Base-by-base conservation (phyloP, 2,888 invertebrate species). In the Bursaphelenchus okinawaensis region DNA sequence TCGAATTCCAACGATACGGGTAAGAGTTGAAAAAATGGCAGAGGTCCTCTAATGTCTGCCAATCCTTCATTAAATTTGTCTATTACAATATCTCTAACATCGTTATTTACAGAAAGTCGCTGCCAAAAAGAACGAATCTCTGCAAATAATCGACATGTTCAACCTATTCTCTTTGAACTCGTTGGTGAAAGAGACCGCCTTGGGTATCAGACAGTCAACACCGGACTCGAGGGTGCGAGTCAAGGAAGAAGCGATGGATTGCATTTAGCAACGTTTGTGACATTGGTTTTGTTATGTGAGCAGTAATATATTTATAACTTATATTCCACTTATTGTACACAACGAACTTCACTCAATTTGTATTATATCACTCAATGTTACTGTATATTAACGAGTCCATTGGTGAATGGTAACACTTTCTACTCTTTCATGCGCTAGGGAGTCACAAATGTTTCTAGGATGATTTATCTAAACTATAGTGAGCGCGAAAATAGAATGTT, bases 141-240 rank as follows among this genome's bases (percentile, higher is more conserved):
- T 80, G 7, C 79, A 81, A 68, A 78, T 81, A 29, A 71, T 81
- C n/a, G 80, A 81, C 62, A 79, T 81, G 76, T 75, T 81, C 57
- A 76, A 79, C 67, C 67, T 80, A 55, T 78, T 78, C 62, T 71
- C 71, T 55, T 66, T 80, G 50, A 78, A 79, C 58, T 68, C 75
- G 6, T 64, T 80, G 24, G 80, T 80, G 19, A 74, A 74, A 60
- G 80, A 81, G 59, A 81, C 80, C 4, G 75, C 78, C 0, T 70
- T 80, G 9, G 80, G 80, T 7, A 69, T 72, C 8, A 68, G 76
- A 23, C 40, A 40, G 6, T 40, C 40, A 12, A 40, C 40, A 4
- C 40, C 40, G n/a, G 40, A 40, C 12, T 12, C 16, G n/a, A 12
- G 40, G n/a, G 12, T 40, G 16, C 12, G 40, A 40, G 40, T 40